Percentiles rank a stretch among this genome's conserved stretches.
These are phyloP conservation scores for Probosciger aterrimus DNA, from an alignment of 2,113 vertebrate species.

Conservation along the genomic window DNA sequence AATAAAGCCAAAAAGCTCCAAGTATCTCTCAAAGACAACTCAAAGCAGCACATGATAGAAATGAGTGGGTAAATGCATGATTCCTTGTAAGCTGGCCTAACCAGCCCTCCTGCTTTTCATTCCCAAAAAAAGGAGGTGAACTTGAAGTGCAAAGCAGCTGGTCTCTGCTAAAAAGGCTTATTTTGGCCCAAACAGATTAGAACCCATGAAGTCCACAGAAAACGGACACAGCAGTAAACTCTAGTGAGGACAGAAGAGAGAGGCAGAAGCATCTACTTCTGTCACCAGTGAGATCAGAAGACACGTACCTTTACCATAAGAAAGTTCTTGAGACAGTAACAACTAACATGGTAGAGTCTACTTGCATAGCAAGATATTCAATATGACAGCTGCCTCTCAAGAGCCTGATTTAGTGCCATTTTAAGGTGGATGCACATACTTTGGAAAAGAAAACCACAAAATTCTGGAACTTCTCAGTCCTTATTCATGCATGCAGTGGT, in stretches of 20 bases:
- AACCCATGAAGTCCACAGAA: not conserved
- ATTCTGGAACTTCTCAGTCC: not conserved
- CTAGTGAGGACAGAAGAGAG: not conserved
- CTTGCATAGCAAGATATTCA: not conserved
- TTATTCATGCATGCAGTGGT: not conserved
- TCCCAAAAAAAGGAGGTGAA: not conserved
- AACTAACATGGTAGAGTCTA: not conserved
- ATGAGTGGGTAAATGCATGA: not conserved
- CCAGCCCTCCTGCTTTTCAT: not conserved
- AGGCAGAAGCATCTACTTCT: not conserved
- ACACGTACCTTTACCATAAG: not conserved
- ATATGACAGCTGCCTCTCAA: not conserved
- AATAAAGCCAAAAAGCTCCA: not conserved
- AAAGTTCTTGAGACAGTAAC: not conserved
- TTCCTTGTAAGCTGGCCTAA: not conserved
- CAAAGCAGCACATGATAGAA: not conserved
- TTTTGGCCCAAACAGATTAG: not conserved
- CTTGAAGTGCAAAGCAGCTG: not conserved
- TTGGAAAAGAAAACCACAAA: not conserved
- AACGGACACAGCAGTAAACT: not conserved
- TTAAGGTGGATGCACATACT: not conserved
- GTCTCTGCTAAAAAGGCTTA: not conserved
- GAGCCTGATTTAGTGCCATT: not conserved
- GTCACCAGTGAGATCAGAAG: not conserved
- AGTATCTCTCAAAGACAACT: not conserved